Evolutionary conservation across 2,113 vertebrate genomes (phyloP), one percentile per base, ranked within the genome.

Genomic region (Balaeniceps rex): DNA sequence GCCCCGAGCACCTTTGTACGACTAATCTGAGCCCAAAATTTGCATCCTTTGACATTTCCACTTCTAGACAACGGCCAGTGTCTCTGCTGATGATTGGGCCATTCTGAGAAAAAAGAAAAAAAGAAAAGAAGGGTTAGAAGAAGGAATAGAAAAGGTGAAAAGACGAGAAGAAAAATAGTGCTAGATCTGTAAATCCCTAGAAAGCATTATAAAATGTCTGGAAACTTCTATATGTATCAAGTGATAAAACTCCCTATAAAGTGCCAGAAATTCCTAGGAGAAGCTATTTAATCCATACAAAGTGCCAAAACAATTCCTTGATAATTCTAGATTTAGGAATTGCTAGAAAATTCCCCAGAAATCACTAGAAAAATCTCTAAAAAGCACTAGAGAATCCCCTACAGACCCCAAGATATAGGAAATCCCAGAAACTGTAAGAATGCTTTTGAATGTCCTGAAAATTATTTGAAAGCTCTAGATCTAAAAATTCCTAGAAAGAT

Each of bases 1-100:
- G 99, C 66, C 99, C 99, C 2, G 99, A 99, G 97, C 99, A 99
- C 75, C 99, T 98, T 94, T 99, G 99, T 34, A 99, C 98, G 19
- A 99, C 99, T 77, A 99, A 98, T 78, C 99, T 98, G 70, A 99
- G 98, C 76, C 99, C 99, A 55, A 99, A 99, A 98, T 99, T 99
- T n/a, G 99, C 99, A 33, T 99, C 99, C 97, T 99, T 99, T 58
- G 99, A 99, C 99, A 99, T 99, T 94, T 99, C 99, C 63, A 99
- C 99, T 95, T 99, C 99, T 96, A 99, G 97, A 89, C 99, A 99
- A n/a, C 99, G 98, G 29, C 99, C 99, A 0, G 99, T 99, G 98
- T 99, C 99, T 85, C 99, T 98, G 97, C 99, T 99, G 97, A 99
- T 99, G 78, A 99, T 99, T n/a, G 99, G 99, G 17, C 99, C 99